phyloP scores from a whole-genome alignment of 2,113 vertebrate species.

The Abramis brama region DNA sequence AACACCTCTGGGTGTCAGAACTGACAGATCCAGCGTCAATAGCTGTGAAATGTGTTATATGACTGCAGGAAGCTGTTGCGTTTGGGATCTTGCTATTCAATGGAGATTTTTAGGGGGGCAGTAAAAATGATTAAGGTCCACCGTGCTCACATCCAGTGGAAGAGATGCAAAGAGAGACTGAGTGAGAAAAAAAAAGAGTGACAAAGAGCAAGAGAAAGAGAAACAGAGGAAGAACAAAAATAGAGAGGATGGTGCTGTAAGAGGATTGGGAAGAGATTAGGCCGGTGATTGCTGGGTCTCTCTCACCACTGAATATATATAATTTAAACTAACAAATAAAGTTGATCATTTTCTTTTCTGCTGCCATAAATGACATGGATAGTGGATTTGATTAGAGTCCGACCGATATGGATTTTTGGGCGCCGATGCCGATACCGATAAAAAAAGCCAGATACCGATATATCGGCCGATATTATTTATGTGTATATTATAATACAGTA shows the following conservation, averaged over 20 bases:
- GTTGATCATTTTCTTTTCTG: neutral
- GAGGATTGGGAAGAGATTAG: slow-evolving; percentile 81
- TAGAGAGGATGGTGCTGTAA: slow-evolving; percentile 66
- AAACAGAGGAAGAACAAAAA: slow-evolving; percentile 68
- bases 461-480: no score
- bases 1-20: slow-evolving; percentile 22
- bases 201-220: neutral
- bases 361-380: neutral
- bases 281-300: slow-evolving; percentile 65
- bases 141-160: neutral
- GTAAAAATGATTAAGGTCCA: slow-evolving; percentile 25
- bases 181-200: neutral
- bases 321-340: slow-evolving; percentile 56
- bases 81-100: slow-evolving; percentile 27
- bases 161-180: neutral
- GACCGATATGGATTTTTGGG: no score
- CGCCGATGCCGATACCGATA: no score
- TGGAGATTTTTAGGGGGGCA: slow-evolving; percentile 13
- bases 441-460: no score
- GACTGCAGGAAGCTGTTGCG: neutral
- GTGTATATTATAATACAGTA: no score
- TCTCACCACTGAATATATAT: slow-evolving; percentile 45
- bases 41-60: slow-evolving; percentile 46
- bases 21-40: neutral
- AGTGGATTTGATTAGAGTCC: neutral